Evolutionary conservation across 2,888 invertebrate species (phyloP).

Genomic region (Pherbina coryleti): DNA sequence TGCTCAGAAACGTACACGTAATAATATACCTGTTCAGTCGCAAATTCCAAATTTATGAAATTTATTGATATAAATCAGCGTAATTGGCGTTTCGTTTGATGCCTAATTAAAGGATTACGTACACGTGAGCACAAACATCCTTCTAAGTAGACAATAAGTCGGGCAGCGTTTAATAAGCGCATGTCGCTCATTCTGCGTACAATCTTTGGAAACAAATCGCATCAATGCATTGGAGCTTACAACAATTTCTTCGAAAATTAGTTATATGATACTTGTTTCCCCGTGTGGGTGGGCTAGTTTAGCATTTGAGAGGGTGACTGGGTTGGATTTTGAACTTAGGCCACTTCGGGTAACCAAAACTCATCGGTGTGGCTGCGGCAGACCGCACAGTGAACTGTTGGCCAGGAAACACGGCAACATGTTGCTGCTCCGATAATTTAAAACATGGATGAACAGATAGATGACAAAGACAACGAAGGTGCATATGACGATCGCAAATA

Average conservation of each 20-base stretch:
- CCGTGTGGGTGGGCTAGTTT: background rate
- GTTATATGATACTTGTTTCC: background rate
- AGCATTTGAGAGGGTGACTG: background rate
- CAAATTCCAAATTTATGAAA: constrained; percentile 3
- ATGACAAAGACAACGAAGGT: constrained; percentile 8
- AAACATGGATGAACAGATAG: background rate
- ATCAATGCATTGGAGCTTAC: background rate
- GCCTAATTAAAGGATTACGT: constrained; percentile 40
- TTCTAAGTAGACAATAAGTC: background rate
- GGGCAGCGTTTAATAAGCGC: background rate
- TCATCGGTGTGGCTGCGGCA: background rate
- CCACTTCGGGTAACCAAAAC: background rate
- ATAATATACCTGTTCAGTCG: background rate
- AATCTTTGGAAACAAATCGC: constrained; percentile 11
- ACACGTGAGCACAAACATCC: constrained; percentile 9
- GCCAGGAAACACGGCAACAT: constrained; percentile 15
- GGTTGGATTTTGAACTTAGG: background rate
- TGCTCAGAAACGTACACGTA: background rate
- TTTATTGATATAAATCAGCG: constrained; percentile 28
- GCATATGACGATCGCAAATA: constrained; percentile 40
- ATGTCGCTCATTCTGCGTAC: background rate
- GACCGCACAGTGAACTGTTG: constrained; percentile 16
- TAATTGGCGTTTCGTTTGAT: constrained; percentile 37
- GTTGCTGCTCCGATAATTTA: background rate
- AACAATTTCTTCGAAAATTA: constrained; percentile 15